These are phyloP conservation scores for Stichodactyla mertensii DNA, from an alignment of 64 coral and sea anemone genomes.

Conservation along the genomic window DNA sequence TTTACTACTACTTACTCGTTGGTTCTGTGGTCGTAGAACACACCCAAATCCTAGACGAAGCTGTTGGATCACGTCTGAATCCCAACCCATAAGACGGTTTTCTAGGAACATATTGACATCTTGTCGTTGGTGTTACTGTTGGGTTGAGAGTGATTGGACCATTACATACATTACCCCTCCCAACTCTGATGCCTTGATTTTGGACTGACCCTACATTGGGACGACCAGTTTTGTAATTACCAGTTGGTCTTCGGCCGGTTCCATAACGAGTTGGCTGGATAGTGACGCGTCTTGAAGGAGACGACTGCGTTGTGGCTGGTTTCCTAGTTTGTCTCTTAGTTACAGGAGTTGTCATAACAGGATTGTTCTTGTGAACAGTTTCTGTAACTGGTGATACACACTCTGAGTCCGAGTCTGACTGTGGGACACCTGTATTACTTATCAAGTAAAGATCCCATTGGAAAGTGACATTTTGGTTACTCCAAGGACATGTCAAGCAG, in stretches of 20 bases:
- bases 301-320: background rate
- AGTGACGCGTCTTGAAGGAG: background rate
- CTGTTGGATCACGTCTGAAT: background rate
- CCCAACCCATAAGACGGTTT: background rate
- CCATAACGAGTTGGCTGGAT: background rate
- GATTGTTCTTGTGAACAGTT: background rate
- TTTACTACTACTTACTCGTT: background rate
- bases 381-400: background rate
- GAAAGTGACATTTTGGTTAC: constrained; percentile 17
- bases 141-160: background rate
- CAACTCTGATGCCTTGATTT: background rate
- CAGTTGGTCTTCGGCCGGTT: background rate
- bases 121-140: background rate
- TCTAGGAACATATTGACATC: background rate
- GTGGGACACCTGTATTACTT: background rate
- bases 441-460: constrained; percentile 19
- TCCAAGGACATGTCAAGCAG: constrained; percentile 28
- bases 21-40: background rate
- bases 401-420: background rate
- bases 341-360: background rate
- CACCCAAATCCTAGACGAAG: background rate
- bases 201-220: background rate
- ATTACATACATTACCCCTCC: background rate
- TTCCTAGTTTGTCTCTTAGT: background rate
- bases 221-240: background rate